phyloP scores from a whole-genome alignment of 2,888 invertebrate species.

The Epicampocera succincta region DNA sequence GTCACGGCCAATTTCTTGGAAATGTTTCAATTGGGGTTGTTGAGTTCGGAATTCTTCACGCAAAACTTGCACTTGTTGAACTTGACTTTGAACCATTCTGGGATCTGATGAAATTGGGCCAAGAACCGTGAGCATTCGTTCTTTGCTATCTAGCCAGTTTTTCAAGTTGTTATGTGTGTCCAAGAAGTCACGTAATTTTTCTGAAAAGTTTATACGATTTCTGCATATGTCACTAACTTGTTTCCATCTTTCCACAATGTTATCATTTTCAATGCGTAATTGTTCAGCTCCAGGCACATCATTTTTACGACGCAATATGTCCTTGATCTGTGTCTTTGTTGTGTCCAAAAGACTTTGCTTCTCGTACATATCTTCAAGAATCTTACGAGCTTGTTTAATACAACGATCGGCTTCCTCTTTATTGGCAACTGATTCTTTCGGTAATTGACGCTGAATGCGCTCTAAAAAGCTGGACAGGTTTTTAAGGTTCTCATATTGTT shows the following conservation, averaged over 20 bases:
- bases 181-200: conserved; percentile 95
- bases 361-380: conserved; percentile 95
- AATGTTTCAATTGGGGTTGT: conserved; percentile 93
- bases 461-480: conserved; percentile 92
- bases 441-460: conserved; percentile 92
- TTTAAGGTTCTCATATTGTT: conserved; percentile 91
- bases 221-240: conserved; percentile 92
- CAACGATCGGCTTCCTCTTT: conserved; percentile 96
- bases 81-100: conserved; percentile 96
- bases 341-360: conserved; percentile 95
- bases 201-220: conserved; percentile 83
- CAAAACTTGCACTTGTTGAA: conserved; percentile 96
- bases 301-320: conserved; percentile 91
- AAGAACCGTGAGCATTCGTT: conserved; percentile 96
- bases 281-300: conserved; percentile 91
- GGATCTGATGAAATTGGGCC: conserved; percentile 98
- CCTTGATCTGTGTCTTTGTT: conserved; percentile 93
- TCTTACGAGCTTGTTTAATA: conserved; percentile 89
- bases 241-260: conserved; percentile 92
- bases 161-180: conserved; percentile 92
- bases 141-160: conserved; percentile 95
- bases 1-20: conserved; percentile 90
- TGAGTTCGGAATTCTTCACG: conserved; percentile 97
- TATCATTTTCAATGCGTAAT: conserved; percentile 91
- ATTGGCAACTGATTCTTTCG: conserved; percentile 89